Percentiles rank a stretch among this genome's conserved stretches.
Conservation (phyloP, 2,888 invertebrate species). For the Geophilus truncorum region DNA sequence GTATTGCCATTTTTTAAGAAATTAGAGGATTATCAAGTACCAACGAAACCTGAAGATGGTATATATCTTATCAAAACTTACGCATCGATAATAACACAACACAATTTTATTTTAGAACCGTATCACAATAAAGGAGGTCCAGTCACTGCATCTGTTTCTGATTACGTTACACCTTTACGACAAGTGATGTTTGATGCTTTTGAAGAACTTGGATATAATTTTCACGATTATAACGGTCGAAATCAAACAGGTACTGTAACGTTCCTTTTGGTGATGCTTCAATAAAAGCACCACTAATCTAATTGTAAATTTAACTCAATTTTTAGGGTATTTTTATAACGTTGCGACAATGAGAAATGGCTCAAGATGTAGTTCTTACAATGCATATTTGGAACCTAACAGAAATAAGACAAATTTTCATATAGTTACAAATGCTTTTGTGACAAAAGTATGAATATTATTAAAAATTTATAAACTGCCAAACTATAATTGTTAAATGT, state of each 20-base stretch:
- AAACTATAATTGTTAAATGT: conserved; percentile 42
- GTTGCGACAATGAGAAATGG: conserved; percentile 40
- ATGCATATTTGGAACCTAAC: conserved; percentile 54
- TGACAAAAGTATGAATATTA: conserved; percentile 49
- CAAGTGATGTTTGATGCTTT: conserved; percentile 39
- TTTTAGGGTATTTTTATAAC: conserved; percentile 34
- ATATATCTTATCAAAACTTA: background rate
- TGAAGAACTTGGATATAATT: conserved; percentile 38
- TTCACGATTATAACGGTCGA: conserved; percentile 41
- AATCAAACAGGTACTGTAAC: conserved; percentile 38
- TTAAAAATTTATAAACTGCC: conserved; percentile 40
- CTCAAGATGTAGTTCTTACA: conserved; percentile 40
- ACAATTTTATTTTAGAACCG: background rate
- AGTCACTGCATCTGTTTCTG: conserved; percentile 38
- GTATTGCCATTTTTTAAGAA: conserved; percentile 52
- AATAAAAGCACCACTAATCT: too few species aligned
- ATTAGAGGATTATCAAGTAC: conserved; percentile 44
- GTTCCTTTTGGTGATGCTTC: too few species aligned
- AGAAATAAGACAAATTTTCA: conserved; percentile 56
- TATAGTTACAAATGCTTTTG: conserved; percentile 55
- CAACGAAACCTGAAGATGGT: conserved; percentile 4
- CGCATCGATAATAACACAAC: background rate
- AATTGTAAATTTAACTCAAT: too few species aligned
- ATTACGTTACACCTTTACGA: conserved; percentile 38
- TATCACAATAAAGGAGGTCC: conserved; percentile 39